Conservation (phyloP, 2,888 invertebrate genomes). For the Drosophila peninsularis region DNA sequence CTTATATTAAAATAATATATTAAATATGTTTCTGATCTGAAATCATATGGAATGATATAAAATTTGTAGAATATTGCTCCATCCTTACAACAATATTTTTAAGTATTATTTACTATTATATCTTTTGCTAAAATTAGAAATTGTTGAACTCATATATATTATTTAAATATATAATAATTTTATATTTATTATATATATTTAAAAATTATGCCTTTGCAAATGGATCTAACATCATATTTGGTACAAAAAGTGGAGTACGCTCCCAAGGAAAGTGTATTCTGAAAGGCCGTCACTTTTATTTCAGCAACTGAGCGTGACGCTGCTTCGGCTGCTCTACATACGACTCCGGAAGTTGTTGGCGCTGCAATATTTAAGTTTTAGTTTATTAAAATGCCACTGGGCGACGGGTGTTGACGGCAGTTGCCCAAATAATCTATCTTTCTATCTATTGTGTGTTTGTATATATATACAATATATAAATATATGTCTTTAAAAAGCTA, state of each 20-base stretch:
- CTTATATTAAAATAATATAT: background rate
- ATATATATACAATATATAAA: no score
- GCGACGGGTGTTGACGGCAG: constrained; percentile 3
- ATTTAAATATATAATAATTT: background rate
- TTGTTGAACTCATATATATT: background rate
- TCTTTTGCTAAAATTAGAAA: no score
- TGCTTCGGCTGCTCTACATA: constrained; percentile 42
- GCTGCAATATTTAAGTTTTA: constrained; percentile 57
- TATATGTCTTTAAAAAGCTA: background rate
- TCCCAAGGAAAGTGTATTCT: background rate
- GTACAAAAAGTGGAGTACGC: background rate
- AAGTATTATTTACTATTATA: no score
- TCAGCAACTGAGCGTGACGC: constrained; percentile 73
- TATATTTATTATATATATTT: background rate
- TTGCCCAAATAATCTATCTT: background rate
- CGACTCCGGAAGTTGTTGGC: constrained; percentile 64
- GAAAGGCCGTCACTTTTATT: constrained; percentile 54
- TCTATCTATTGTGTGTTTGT: background rate
- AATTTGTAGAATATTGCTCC: no score
- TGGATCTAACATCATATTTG: background rate
- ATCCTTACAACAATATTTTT: no score
- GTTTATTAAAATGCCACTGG: constrained; percentile 40
- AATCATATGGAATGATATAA: background rate
- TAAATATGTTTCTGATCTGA: background rate
- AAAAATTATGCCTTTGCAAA: background rate